A percentile compares a stretch with the other conserved stretches of the same genome.
These are phyloP conservation scores for Sycophila sp. DNA, from an alignment of 1,140 invertebrate species.

Conservation along the genomic window DNA sequence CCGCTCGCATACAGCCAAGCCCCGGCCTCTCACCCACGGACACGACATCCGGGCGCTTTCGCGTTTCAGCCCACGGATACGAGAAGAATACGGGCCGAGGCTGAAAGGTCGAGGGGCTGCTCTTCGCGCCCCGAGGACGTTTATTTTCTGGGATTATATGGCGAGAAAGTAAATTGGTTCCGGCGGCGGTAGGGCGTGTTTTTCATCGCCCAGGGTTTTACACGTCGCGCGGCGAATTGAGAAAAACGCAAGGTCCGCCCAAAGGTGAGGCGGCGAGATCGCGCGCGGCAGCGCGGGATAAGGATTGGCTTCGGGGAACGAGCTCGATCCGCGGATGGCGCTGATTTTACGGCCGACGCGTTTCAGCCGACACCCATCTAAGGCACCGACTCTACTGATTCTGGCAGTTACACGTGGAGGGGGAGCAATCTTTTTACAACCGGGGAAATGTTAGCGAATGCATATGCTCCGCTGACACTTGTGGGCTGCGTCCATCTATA, in stretches of 20 bases:
- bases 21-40: no score
- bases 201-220: slow-evolving; percentile 35
- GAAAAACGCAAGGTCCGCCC: slow-evolving; percentile 24
- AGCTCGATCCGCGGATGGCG: slow-evolving; percentile 2
- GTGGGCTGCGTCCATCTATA: no score
- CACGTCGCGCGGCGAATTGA: slow-evolving; percentile 33
- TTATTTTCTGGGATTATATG: no score
- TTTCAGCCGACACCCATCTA: slow-evolving; percentile 29
- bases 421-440: slow-evolving; percentile 5
- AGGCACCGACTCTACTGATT: no score
- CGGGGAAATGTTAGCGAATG: not conserved
- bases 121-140: slow-evolving; percentile 11
- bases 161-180: slow-evolving; percentile 39
- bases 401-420: not conserved
- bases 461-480: no score
- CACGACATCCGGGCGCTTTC: slow-evolving; percentile 8
- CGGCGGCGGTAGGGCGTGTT: slow-evolving; percentile 25
- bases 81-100: not conserved
- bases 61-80: not conserved
- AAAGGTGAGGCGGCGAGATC: not conserved
- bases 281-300: not conserved
- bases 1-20: not conserved
- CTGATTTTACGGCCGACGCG: slow-evolving; percentile 22
- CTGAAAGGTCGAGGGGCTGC: not conserved
- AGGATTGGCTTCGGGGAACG: slow-evolving; percentile 24